Evolutionary conservation across 1,140 invertebrate species (phyloP).

Genomic region (Drosophila pachea): DNA sequence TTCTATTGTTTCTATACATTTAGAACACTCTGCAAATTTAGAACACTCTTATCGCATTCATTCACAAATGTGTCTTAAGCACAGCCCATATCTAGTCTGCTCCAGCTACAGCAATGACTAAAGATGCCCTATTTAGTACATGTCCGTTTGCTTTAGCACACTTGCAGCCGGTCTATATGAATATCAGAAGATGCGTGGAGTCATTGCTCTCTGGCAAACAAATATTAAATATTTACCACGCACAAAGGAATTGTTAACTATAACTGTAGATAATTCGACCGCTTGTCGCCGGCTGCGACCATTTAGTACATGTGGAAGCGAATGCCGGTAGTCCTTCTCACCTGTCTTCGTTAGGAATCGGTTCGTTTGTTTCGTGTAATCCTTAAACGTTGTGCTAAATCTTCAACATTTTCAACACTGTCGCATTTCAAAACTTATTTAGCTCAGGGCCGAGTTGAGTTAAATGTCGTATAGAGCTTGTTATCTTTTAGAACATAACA

Average conservation of each 20-base stretch:
- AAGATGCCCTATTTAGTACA: neutral
- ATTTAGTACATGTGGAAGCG: slow-evolving; percentile 1
- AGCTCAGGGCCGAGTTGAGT: slow-evolving; percentile 32
- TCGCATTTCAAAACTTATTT: slow-evolving; percentile 51
- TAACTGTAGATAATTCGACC: neutral
- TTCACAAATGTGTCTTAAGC: too few relatives aligned
- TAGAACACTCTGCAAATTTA: too few relatives aligned
- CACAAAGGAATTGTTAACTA: slow-evolving; percentile 7
- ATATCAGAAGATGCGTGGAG: neutral
- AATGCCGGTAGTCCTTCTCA: slow-evolving; percentile 26
- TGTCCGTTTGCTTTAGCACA: neutral
- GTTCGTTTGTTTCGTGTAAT: slow-evolving; percentile 41
- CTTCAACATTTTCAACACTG: slow-evolving; percentile 41
- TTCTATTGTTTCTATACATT: too few relatives aligned
- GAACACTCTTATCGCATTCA: too few relatives aligned
- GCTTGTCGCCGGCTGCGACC: slow-evolving; percentile 7
- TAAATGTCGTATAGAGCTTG: slow-evolving; percentile 44
- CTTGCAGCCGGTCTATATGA: neutral
- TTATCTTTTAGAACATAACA: slow-evolving; percentile 40
- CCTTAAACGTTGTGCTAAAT: slow-evolving; percentile 54
- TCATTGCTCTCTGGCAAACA: neutral
- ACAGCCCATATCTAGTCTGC: too few relatives aligned
- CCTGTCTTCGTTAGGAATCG: slow-evolving; percentile 55
- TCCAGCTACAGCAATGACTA: too few relatives aligned
- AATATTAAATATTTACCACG: slow-evolving; percentile 16